Conservation (phyloP, 2,113 vertebrate genomes). For the Phrynosoma platyrhinos region DNA sequence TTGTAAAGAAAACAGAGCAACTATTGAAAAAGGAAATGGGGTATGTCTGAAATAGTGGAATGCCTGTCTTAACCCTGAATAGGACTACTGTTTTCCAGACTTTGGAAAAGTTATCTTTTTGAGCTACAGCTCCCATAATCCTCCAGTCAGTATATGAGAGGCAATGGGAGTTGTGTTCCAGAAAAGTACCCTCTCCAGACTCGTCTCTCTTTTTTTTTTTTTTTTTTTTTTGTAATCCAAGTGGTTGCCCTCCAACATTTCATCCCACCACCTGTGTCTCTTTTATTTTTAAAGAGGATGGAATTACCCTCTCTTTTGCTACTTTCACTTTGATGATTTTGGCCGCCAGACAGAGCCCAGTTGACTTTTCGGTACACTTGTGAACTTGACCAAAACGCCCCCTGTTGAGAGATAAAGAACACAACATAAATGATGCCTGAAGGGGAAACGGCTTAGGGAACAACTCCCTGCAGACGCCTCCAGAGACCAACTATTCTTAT, state of each 20-base stretch:
- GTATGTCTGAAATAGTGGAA: too few species aligned
- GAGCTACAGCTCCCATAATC: too few species aligned
- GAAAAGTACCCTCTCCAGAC: too few species aligned
- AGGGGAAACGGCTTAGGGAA: conserved; percentile 4
- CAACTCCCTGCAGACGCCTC: conserved; percentile 18
- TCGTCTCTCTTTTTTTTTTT: background rate
- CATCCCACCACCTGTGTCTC: background rate
- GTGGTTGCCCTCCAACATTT: background rate
- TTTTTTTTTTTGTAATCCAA: background rate
- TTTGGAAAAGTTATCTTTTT: too few species aligned
- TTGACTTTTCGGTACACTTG: conserved; percentile 84
- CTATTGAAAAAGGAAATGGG: too few species aligned
- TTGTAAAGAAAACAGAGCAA: too few species aligned
- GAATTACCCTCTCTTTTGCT: conserved; percentile 84
- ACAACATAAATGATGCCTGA: background rate
- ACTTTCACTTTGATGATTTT: conserved; percentile 91
- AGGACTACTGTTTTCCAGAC: too few species aligned
- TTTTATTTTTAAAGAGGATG: background rate
- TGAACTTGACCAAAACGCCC: conserved; percentile 92
- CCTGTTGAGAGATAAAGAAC: conserved; percentile 69
- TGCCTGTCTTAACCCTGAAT: too few species aligned
- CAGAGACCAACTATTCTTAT: conserved; percentile 64
- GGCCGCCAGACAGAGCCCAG: conserved; percentile 85
- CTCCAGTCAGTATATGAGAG: too few species aligned
- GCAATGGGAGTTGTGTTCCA: too few species aligned